Conservation (phyloP, 2,797 vertebrate species). For the Pampus argenteus region DNA sequence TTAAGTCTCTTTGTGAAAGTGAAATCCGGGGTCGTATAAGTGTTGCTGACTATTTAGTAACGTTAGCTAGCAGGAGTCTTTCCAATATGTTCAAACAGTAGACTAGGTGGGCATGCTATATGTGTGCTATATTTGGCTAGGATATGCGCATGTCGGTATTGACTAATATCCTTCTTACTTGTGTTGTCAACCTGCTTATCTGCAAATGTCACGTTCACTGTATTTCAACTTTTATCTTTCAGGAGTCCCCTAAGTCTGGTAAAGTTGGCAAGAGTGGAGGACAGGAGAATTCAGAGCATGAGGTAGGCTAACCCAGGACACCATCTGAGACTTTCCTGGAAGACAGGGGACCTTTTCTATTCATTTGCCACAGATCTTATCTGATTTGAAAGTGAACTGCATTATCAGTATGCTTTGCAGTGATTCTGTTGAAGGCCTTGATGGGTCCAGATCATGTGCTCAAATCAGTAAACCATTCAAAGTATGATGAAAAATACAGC, state of each 20-base stretch:
- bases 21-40: conserved; percentile 28
- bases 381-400: not conserved
- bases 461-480: not conserved
- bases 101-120: conserved; percentile 50
- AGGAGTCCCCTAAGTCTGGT: conserved; percentile 85
- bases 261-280: conserved; percentile 85
- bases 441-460: not conserved
- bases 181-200: conserved; percentile 12
- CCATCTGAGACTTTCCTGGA: not conserved
- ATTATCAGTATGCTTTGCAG: not conserved
- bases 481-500: not conserved
- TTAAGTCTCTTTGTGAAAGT: not conserved
- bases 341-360: conserved; percentile 9
- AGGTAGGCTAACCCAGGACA: conserved; percentile 72
- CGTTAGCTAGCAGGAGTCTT: conserved; percentile 48
- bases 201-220: not conserved
- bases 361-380: conserved; percentile 2
- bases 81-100: conserved; percentile 44
- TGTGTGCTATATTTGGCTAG: conserved; percentile 62
- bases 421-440: not conserved
- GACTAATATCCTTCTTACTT: conserved; percentile 17
- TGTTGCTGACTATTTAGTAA: conserved; percentile 28
- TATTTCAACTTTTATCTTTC: conserved; percentile 30
- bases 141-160: conserved; percentile 25
- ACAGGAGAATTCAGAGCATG: conserved; percentile 85